Conservation (phyloP, 2,888 invertebrate genomes). For the Fragum whitleyi region DNA sequence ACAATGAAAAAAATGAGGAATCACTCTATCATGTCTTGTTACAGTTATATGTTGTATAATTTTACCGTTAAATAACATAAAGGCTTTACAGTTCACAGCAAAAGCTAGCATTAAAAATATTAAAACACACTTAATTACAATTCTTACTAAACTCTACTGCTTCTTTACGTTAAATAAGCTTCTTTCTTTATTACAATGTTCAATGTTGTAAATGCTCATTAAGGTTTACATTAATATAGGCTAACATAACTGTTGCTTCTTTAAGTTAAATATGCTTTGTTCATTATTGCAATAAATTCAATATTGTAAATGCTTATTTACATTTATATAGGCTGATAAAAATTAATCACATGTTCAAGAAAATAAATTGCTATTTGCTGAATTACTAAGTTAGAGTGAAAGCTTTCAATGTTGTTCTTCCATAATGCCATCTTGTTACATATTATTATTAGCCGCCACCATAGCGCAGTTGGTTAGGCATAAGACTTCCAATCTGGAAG, state of each 20-base stretch:
- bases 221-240: not conserved
- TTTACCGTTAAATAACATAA: too few relatives aligned
- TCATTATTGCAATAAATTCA: not conserved
- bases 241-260: too few relatives aligned
- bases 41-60: too few relatives aligned
- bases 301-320: too few relatives aligned
- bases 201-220: not conserved
- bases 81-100: not conserved
- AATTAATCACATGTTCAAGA: not conserved
- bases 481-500: too few relatives aligned
- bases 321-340: not conserved
- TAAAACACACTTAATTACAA: too few relatives aligned
- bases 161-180: not conserved
- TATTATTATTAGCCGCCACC: too few relatives aligned
- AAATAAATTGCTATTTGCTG: not conserved
- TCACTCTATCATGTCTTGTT: too few relatives aligned
- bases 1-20: too few relatives aligned
- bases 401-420: not conserved
- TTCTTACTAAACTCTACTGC: not conserved
- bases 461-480: too few relatives aligned
- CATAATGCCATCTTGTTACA: too few relatives aligned
- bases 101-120: not conserved
- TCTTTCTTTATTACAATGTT: not conserved
- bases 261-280: too few relatives aligned
- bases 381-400: not conserved